A percentile compares a stretch with the other conserved stretches of the same genome.
Evolutionary conservation across 2,888 invertebrate species (phyloP).

Genomic region (Matsumyia berberina): DNA sequence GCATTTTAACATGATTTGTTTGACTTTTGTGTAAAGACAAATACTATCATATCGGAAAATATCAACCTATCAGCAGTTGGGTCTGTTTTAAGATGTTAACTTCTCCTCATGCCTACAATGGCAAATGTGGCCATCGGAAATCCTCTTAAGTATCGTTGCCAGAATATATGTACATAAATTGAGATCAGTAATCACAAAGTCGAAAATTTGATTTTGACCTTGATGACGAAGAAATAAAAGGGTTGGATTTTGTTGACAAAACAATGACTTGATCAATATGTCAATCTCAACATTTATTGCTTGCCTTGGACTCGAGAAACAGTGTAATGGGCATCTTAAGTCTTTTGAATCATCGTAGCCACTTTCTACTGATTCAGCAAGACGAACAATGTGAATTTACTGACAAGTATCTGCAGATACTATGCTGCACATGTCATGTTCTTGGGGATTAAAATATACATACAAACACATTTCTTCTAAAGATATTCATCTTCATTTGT

Average conservation of each 20-base stretch:
- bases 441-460: conserved; percentile 46
- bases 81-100: conserved; percentile 11
- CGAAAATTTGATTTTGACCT: background rate
- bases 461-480: conserved; percentile 48
- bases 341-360: conserved; percentile 2
- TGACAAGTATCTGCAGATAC: conserved; percentile 44
- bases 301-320: background rate
- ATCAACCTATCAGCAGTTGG: conserved; percentile 7
- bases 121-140: conserved; percentile 10
- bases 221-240: background rate
- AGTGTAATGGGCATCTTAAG: conserved; percentile 1
- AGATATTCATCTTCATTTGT: conserved; percentile 52
- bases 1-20: background rate
- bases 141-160: conserved; percentile 32
- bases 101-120: conserved; percentile 6
- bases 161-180: conserved; percentile 31
- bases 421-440: conserved; percentile 28
- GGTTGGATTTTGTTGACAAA: conserved; percentile 8
- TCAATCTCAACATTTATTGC: conserved; percentile 7
- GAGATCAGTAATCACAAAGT: conserved; percentile 19
- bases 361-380: conserved; percentile 28
- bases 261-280: conserved; percentile 4
- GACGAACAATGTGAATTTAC: conserved; percentile 55
- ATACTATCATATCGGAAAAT: background rate
- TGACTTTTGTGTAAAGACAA: background rate